Evolutionary conservation across 2,113 vertebrate genomes (phyloP).

Genomic region (Brevimyrus niger): DNA sequence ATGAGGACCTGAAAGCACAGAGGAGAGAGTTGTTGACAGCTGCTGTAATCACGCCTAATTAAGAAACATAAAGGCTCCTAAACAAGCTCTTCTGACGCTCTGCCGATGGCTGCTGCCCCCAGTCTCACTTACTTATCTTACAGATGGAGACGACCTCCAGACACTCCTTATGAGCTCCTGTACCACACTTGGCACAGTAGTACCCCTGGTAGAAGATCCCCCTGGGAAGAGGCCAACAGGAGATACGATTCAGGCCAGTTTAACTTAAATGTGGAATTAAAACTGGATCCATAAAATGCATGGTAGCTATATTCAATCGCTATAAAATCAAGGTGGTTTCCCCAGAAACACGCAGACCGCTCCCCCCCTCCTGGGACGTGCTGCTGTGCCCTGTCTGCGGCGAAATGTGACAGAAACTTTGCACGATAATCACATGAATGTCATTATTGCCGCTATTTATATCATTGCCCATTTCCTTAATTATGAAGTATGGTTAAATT

Average conservation of each 20-base stretch:
- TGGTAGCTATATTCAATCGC: not conserved
- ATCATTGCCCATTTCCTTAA: not conserved
- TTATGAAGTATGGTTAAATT: not conserved
- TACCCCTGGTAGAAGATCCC: constrained; percentile 98
- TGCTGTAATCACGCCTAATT: not conserved
- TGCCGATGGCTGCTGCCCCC: not conserved
- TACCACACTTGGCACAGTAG: constrained; percentile 82
- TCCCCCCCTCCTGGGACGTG: not conserved
- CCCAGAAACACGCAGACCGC: not conserved
- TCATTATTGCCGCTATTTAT: not conserved
- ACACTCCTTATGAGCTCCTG: constrained; percentile 92
- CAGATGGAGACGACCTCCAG: constrained; percentile 90
- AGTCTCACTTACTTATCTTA: constrained; percentile 79
- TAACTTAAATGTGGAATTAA: not conserved
- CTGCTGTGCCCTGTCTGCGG: not conserved
- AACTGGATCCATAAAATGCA: not conserved
- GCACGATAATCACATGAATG: not conserved
- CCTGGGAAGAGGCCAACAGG: constrained; percentile 46
- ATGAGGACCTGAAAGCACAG: constrained; percentile 32
- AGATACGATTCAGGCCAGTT: not conserved
- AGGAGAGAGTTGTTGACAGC: not conserved
- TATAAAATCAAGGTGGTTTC: not conserved
- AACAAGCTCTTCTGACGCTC: not conserved
- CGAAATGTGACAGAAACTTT: not conserved
- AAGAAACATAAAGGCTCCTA: not conserved